Evolutionary conservation across 1,140 invertebrate species (phyloP), one percentile per base, ranked within the genome.

Genomic region (Trachelipus rathkii): DNA sequence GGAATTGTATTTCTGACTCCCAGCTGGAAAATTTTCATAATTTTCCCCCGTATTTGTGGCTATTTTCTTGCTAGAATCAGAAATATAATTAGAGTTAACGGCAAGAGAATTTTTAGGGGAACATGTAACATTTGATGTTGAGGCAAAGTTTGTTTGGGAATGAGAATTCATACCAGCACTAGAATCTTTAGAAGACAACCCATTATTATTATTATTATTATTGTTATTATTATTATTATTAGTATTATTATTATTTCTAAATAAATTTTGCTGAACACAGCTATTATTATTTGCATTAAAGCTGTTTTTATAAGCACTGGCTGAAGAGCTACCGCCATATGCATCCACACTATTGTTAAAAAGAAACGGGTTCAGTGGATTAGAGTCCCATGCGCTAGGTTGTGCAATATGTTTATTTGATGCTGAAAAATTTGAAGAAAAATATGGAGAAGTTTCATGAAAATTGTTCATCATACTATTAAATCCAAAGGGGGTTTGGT

Each of bases 201-300:
- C 50, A 60, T 60, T 60, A 60, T 60, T 60, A 60, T 60, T 60
- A 60, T 1, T 60, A 60, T 60, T 60, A 60, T 60, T 60, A 60
- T 60, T 60, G 8, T 1, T 60, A 60, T 60, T 60, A 60, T 60
- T 60, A 60, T 60, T 60, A 19, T 19, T 60, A 60, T 8, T 60
- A 60, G 2, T 60, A 60, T 60, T 60, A 60, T 60, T 60, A 60
- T 60, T 60, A 60, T 60, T 60, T 19, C 50, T 60, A 60, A 60
- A 60, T 19, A 60, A 60, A 60, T 60, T 60, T 8, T 60, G 50
- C 50, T 60, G 50, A 60, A 60, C 19, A 60, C 50, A 60, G 8
- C 19, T 60, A 8, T 8, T 60, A 19, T 13, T 19, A 60, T 60
- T 60, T 60, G 50, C 50, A 13, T 13, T 15, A 19, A 60, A 60